These are phyloP conservation scores for Gadus chalcogrammus DNA, from an alignment of 2,113 vertebrate species.

Conservation along the genomic window DNA sequence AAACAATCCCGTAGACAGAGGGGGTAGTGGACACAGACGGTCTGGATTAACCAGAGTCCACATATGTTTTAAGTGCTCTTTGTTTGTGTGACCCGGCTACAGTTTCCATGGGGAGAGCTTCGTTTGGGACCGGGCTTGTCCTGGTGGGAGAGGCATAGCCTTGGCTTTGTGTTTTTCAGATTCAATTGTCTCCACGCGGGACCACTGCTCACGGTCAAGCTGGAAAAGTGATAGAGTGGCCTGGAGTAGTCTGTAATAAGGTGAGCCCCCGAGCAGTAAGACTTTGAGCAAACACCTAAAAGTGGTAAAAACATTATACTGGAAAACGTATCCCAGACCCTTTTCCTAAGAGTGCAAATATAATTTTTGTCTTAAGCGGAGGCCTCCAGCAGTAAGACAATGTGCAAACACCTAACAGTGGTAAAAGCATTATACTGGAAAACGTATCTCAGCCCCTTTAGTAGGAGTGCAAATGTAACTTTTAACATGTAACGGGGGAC, in stretches of 20 bases:
- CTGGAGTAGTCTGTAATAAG: constrained; percentile 7
- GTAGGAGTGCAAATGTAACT: constrained; percentile 14
- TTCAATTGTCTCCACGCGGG: constrained; percentile 52
- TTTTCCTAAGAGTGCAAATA: neutral
- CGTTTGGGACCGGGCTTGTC: constrained; percentile 47
- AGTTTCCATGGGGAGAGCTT: constrained; percentile 42
- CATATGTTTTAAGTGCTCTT: constrained; percentile 19
- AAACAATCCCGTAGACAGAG: constrained; percentile 47
- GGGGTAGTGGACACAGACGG: constrained; percentile 18
- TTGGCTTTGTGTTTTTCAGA: constrained; percentile 54
- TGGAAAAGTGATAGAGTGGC: constrained; percentile 21
- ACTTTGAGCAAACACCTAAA: constrained; percentile 7
- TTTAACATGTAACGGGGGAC: constrained; percentile 4
- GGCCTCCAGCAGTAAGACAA: constrained; percentile 6
- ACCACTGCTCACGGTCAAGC: constrained; percentile 24
- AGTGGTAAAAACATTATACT: constrained; percentile 10
- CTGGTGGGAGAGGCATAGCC: constrained; percentile 37
- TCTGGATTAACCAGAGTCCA: constrained; percentile 23
- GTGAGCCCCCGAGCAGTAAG: constrained; percentile 12
- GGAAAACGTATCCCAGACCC: constrained; percentile 3
- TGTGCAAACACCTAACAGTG: constrained; percentile 6
- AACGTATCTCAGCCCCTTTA: neutral
- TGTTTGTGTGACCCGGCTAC: constrained; percentile 49
- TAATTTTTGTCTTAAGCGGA: constrained; percentile 9
- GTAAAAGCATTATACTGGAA: constrained; percentile 15